phyloP scores from a whole-genome alignment of 2,888 invertebrate genomes.

The Megamerina dolium region DNA sequence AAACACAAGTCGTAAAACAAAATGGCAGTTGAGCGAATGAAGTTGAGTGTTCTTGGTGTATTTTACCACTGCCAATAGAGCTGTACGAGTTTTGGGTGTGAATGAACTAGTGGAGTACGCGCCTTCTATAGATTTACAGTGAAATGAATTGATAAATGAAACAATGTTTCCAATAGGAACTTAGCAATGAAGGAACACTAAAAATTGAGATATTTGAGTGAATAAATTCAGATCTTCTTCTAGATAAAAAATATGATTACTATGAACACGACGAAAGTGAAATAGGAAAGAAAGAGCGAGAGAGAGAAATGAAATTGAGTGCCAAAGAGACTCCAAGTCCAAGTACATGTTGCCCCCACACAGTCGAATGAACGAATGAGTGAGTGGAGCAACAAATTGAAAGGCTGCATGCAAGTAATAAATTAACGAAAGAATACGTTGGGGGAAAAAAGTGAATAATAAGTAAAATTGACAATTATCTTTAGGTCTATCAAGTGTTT shows the following conservation, averaged over 20 bases:
- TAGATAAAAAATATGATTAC: no score
- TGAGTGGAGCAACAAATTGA: not conserved
- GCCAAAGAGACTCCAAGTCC: not conserved
- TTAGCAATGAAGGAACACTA: no score
- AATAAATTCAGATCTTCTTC: no score
- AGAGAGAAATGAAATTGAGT: not conserved
- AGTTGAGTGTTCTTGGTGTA: no score
- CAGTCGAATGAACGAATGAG: not conserved
- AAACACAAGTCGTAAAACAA: constrained; percentile 34
- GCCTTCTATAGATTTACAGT: no score
- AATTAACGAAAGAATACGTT: not conserved
- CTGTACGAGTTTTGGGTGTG: constrained; percentile 25
- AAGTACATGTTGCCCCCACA: not conserved
- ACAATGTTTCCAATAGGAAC: no score
- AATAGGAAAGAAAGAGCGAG: constrained; percentile 7
- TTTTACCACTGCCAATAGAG: not conserved
- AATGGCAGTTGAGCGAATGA: constrained; percentile 40
- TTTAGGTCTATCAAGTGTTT: no score
- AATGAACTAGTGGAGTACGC: constrained; percentile 28
- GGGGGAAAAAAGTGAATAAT: not conserved
- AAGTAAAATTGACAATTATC: constrained; percentile 2
- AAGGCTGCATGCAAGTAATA: not conserved
- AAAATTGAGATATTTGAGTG: no score
- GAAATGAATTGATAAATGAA: constrained; percentile 20
- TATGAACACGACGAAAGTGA: constrained; percentile 16